Evolutionary conservation across 2,797 vertebrate genomes (phyloP), one percentile per base, ranked within the genome.

Genomic region (Melanotaenia pygmaea): DNA sequence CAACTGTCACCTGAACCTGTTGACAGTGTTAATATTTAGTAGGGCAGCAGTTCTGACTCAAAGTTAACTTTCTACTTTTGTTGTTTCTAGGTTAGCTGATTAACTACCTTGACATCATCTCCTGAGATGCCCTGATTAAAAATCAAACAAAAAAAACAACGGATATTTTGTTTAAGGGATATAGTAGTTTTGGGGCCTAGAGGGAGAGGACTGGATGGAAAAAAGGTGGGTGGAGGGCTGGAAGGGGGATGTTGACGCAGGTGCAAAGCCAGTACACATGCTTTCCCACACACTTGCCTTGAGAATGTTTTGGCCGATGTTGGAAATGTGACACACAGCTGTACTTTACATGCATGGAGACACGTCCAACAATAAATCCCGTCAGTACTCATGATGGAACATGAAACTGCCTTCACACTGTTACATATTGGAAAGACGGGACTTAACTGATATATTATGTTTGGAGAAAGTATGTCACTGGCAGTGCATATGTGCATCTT

Each of bases 401-500:
- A n/a, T 40, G 34, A 60, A 71, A 67, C 43, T 64, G 26, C 43
- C 53, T 14, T 51, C 8, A 71, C 70, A 78, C 50, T 51, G 26
- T 45, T 47, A 13, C 26, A 35, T 63, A 12, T 37, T 57, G 40
- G 69, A 57, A 67, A 16, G 37, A 7, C 22, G 24, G 70, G 72
- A 61, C 80, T 78, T 77, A 80, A 75, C 74, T 81, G 76, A 43
- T 35, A 2, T 56, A 50, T 60, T 67, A 67, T 51, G 67, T 80
- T 50, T 75, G 54, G 45, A 78, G 70, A 57, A 67, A 81, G 84
- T 70, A 65, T 77, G 81, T 79, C 79, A 80, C 57, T 35, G 20
- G 68, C 66, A 85, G 40, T 18, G 13, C 38, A 62, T 16, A 45
- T 70, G 59, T 24, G 28, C 61, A 70, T 80, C 67, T 61, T n/a